Evolutionary conservation across 2,888 invertebrate genomes (phyloP), one percentile per base, ranked within the genome.

Genomic region (Autographa pulchrina): DNA sequence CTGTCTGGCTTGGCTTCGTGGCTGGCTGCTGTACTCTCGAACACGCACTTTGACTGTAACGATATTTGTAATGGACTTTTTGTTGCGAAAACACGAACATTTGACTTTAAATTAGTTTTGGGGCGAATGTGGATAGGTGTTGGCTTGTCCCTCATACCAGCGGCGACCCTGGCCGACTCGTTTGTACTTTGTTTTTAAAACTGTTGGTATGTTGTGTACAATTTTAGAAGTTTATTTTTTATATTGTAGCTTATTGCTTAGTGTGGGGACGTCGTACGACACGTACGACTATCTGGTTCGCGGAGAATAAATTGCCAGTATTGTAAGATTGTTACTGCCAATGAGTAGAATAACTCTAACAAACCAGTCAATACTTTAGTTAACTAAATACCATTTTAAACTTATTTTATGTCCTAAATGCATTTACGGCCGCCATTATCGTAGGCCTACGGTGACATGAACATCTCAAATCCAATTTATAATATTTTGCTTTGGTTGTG

Each of bases 401-500:
- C 86, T 87, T 88, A 84, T 87, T 88, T 85, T 86, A 85, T 89
- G 86, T 87, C 87, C 86, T 88, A 85, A 85, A 86, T 93, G 95
- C 94, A 95, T 94, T 94, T 94, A 95, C 85, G 92, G 91, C 88
- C 89, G 84, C 85, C 82, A 82, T 77, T 85, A 81, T 74, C 81
- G 85, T 81, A 85, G 89, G 90, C 90, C 90, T 89, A 85, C 86
- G 86, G 91, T 89, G 91, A 90, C 88, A 89, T 89, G 76, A 89
- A 90, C 91, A 88, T 91, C 90, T 94, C 92, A 94, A 93, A 94
- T 94, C 90, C 93, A 93, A 92, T 92, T 91, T 92, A 92, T 93
- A 92, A 94, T 92, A 91, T 95, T 94, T 95, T 94, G 94, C 94
- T 95, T 95, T 93, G 95, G 95, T 96, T 96, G 95, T 96, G 95